Evolutionary conservation across 1,140 invertebrate species (phyloP).

Genomic region (Helicoverpa zea): DNA sequence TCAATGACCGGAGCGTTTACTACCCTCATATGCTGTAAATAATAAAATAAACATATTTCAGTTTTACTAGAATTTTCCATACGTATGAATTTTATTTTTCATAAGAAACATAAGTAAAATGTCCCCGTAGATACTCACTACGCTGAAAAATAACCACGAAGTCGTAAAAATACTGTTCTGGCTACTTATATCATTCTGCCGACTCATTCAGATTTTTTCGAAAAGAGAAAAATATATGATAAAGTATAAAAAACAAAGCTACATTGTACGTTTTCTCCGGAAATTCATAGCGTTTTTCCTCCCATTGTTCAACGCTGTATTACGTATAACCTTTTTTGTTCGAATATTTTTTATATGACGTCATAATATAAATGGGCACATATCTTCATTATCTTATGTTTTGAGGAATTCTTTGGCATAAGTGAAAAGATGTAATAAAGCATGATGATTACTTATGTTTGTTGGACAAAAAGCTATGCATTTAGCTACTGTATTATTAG

Average conservation of each 20-base stretch:
- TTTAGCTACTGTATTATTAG: too few species aligned
- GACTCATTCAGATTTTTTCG: too few species aligned
- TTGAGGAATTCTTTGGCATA: neutral
- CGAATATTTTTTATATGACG: slow-evolving; percentile 1
- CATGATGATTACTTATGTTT: too few species aligned
- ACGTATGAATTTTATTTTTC: neutral
- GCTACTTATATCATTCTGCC: too few species aligned
- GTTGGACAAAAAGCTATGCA: too few species aligned
- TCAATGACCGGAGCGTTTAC: slow-evolving; percentile 77
- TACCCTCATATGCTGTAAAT: slow-evolving; percentile 74
- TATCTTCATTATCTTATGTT: neutral
- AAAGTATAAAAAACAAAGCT: slow-evolving; percentile 14
- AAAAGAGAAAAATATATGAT: neutral
- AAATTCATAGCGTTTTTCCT: slow-evolving; percentile 2
- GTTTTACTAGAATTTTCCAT: neutral
- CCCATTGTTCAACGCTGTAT: slow-evolving; percentile 15
- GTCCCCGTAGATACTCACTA: too few species aligned
- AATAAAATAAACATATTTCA: neutral
- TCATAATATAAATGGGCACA: slow-evolving; percentile 19
- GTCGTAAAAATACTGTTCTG: neutral
- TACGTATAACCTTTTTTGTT: neutral
- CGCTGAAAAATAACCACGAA: neutral
- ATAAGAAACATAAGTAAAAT: neutral
- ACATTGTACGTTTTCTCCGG: neutral
- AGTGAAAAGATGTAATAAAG: too few species aligned